A percentile compares a stretch with the other conserved stretches of the same genome.
Evolutionary conservation across 2,797 vertebrate species (phyloP).

Genomic region (Trematomus bernacchii): DNA sequence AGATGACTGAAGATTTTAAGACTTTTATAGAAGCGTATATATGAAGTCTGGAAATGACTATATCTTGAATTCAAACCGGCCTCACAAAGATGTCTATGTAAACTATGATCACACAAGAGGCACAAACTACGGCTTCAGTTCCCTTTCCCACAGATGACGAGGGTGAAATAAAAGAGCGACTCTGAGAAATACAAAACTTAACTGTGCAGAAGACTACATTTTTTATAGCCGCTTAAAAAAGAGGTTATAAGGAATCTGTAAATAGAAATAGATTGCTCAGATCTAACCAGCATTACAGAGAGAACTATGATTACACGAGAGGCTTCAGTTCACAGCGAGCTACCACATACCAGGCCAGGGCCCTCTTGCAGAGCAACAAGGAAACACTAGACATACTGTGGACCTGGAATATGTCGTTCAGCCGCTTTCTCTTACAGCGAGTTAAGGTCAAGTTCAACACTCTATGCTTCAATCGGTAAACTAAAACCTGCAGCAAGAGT

Average conservation of each 20-base stretch:
- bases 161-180: too few relatives aligned
- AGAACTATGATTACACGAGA: constrained; percentile 39
- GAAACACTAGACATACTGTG: constrained; percentile 61
- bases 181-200: too few relatives aligned
- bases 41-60: too few relatives aligned
- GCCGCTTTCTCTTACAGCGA: constrained; percentile 30
- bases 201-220: too few relatives aligned
- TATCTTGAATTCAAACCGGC: too few relatives aligned
- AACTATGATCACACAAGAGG: too few relatives aligned
- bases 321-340: constrained; percentile 55
- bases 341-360: constrained; percentile 62
- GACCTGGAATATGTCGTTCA: constrained; percentile 27
- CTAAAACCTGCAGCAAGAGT: constrained; percentile 3
- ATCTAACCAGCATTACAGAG: neutral
- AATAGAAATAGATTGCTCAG: neutral
- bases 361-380: constrained; percentile 55
- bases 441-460: constrained; percentile 31
- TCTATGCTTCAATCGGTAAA: constrained; percentile 29
- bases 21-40: too few relatives aligned
- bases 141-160: too few relatives aligned
- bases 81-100: too few relatives aligned
- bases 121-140: too few relatives aligned
- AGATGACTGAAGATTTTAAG: too few relatives aligned
- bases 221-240: neutral
- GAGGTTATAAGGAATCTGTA: neutral